These are phyloP conservation scores for Scolopax bukidnonensis DNA, from an alignment of 2,797 vertebrate species.

Conservation along the genomic window DNA sequence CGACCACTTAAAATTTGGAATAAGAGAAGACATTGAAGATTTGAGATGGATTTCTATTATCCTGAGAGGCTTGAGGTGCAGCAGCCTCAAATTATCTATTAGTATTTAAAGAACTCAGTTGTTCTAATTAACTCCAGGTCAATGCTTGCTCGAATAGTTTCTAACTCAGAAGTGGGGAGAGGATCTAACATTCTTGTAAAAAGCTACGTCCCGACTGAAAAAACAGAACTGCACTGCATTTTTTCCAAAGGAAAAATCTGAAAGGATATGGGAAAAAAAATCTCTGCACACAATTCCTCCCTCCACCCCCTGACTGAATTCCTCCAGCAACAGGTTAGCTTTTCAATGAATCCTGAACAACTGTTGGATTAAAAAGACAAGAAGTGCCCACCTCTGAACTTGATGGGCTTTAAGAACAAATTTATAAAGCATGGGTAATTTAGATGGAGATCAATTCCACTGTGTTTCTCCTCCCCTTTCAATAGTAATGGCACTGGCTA, in stretches of 20 bases:
- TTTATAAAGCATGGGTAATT: not conserved
- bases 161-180: not conserved
- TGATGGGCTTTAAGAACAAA: not conserved
- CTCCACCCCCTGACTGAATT: fast-evolving
- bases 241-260: not conserved
- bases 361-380: not conserved
- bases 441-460: not conserved
- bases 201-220: not conserved
- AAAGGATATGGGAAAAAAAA: not conserved
- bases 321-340: not conserved
- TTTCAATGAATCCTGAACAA: not conserved
- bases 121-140: not conserved
- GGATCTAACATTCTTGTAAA: not conserved
- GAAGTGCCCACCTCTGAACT: not conserved
- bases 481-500: not conserved
- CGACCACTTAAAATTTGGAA: not conserved
- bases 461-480: not conserved
- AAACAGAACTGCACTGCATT: not conserved
- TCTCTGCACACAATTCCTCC: not conserved
- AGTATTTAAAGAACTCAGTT: not conserved
- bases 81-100: not conserved
- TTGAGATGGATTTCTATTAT: not conserved
- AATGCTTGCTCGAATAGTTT: not conserved
- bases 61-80: not conserved
- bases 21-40: not conserved